These are phyloP conservation scores for Aromia moschata DNA, from an alignment of 2,888 invertebrate species.

Conservation along the genomic window DNA sequence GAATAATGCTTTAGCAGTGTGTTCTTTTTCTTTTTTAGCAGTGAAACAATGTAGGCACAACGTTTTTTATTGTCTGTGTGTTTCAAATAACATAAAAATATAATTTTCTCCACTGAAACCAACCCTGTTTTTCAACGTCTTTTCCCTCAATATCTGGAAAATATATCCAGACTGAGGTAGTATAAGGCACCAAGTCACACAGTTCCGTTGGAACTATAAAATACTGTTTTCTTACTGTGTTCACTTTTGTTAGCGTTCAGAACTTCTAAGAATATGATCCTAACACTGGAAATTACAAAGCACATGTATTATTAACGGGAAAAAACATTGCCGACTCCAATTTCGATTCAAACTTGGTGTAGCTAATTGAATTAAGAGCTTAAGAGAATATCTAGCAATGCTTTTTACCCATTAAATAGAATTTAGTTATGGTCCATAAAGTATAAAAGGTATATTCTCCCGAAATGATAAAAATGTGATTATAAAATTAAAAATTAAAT, in stretches of 20 bases:
- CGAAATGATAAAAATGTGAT: neutral
- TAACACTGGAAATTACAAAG: constrained; percentile 37
- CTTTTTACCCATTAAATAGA: neutral
- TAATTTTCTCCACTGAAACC: constrained; percentile 26
- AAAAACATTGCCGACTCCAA: constrained; percentile 31
- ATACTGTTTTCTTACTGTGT: constrained; percentile 47
- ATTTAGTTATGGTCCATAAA: neutral
- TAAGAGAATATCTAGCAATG: constrained; percentile 5
- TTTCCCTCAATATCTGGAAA: constrained; percentile 41
- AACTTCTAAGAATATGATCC: constrained; percentile 34
- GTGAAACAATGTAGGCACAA: too few species aligned
- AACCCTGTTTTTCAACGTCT: constrained; percentile 43
- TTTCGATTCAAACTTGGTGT: neutral
- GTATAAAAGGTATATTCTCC: neutral
- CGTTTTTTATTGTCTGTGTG: constrained; percentile 31
- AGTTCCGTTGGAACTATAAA: constrained; percentile 55
- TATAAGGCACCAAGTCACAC: constrained; percentile 52
- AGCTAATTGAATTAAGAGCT: neutral
- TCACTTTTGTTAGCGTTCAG: constrained; percentile 44
- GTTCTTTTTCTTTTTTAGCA: too few species aligned
- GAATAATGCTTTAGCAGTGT: too few species aligned
- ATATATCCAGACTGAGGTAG: constrained; percentile 43
- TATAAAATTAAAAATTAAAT: neutral
- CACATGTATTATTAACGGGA: constrained; percentile 17
- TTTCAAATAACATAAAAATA: constrained; percentile 32